These are phyloP conservation scores for Spongia lamella DNA, from an alignment of 37 sponge, comb jelly and placozoan genomes.

Conservation along the genomic window DNA sequence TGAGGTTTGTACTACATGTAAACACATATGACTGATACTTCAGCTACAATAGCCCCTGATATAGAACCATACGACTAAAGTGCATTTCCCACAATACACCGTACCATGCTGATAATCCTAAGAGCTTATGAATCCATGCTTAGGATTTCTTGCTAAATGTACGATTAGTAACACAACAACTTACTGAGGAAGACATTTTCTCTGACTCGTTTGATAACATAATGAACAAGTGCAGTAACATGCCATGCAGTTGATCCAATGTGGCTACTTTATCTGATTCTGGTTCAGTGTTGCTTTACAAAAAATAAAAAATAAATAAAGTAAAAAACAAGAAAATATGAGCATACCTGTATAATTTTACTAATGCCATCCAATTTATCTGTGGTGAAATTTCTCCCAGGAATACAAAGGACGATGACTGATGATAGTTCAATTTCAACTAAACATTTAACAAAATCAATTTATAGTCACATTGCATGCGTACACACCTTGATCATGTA, in stretches of 20 bases:
- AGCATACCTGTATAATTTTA: constrained; percentile 32
- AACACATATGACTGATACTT: no score
- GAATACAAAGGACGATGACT: constrained; percentile 51
- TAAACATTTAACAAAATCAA: constrained; percentile 8
- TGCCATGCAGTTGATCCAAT: constrained; percentile 38
- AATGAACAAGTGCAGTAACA: constrained; percentile 58
- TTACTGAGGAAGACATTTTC: constrained; percentile 29
- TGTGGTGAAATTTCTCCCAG: constrained; percentile 54
- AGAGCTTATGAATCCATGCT: no score
- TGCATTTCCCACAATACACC: no score
- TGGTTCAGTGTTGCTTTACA: constrained; percentile 4
- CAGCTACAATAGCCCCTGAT: no score
- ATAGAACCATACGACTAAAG: no score
- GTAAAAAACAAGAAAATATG: background rate
- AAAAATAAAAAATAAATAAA: background rate
- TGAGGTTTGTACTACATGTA: no score
- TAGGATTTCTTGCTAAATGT: no score
- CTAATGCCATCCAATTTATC: constrained; percentile 56
- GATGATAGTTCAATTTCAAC: constrained; percentile 26
- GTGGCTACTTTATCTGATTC: background rate
- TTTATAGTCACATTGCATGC: background rate
- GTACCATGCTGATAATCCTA: no score
- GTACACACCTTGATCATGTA: constrained; percentile 64
- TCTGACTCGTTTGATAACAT: constrained; percentile 69
- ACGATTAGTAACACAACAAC: no score